These are phyloP conservation scores for Calyptommatus sinebrachiatus DNA, from an alignment of 2,113 vertebrate genomes.

Conservation along the genomic window DNA sequence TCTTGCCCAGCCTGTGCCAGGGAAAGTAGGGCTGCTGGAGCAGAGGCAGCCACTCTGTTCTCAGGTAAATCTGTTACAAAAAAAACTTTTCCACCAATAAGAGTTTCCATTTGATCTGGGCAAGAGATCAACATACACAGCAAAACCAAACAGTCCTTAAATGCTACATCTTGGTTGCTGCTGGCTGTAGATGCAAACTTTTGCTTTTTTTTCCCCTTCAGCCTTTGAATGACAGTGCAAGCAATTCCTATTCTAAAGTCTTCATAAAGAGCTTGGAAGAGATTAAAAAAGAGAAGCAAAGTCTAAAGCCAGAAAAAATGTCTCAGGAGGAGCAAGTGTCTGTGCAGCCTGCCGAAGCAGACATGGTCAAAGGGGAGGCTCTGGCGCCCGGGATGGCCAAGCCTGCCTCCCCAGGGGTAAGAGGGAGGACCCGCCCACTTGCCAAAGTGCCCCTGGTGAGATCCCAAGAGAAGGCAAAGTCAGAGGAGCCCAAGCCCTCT, in stretches of 20 bases:
- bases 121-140: background rate
- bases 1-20: too few species aligned
- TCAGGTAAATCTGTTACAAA: background rate
- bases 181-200: background rate
- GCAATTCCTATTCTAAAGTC: slow-evolving; percentile 50
- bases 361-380: background rate
- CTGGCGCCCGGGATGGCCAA: slow-evolving; percentile 9
- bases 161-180: background rate
- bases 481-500: slow-evolving; percentile 33
- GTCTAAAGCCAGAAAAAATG: slow-evolving; percentile 71
- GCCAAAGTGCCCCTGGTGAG: slow-evolving; percentile 41
- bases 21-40: too few species aligned
- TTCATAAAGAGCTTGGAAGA: slow-evolving; percentile 88
- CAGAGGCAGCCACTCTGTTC: background rate
- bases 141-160: too few species aligned
- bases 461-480: slow-evolving; percentile 33
- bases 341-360: slow-evolving; percentile 25
- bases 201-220: background rate
- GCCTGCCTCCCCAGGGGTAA: background rate
- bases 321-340: slow-evolving; percentile 45
- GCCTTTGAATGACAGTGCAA: slow-evolving; percentile 43
- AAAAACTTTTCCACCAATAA: background rate
- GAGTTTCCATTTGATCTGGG: background rate
- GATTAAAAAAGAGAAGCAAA: slow-evolving; percentile 80
- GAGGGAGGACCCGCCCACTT: background rate